phyloP scores from a whole-genome alignment of 2,797 vertebrate genomes.

The Mustela erminea region DNA sequence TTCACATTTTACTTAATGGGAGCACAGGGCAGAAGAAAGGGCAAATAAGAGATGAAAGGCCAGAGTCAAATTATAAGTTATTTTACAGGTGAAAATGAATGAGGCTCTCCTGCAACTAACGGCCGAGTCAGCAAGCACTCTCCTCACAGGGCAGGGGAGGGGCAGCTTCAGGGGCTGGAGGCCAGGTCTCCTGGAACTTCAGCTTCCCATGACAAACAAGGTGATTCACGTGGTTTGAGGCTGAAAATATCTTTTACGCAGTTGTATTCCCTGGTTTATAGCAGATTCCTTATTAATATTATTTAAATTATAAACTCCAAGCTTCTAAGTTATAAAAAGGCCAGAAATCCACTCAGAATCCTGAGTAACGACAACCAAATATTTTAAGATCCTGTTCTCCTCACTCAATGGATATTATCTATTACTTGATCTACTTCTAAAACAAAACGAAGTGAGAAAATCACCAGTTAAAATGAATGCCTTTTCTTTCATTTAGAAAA shows the following conservation, averaged over 20 bases:
- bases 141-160: background rate
- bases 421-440: conserved; percentile 17
- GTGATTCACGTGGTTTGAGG: background rate
- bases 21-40: background rate
- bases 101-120: background rate
- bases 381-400: background rate
- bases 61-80: background rate
- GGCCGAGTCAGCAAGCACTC: background rate
- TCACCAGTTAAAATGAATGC: background rate
- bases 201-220: background rate
- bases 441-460: background rate
- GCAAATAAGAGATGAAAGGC: background rate
- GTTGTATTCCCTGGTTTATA: background rate
- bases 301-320: conserved; percentile 2
- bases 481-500: background rate
- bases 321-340: conserved; percentile 25
- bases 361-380: background rate
- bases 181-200: background rate
- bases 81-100: conserved; percentile 21
- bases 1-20: background rate
- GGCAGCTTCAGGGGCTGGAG: background rate
- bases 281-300: background rate
- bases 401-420: background rate
- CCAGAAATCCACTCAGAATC: background rate
- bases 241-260: background rate